Evolutionary conservation across 2,797 vertebrate genomes (phyloP).

Genomic region (Sebastes hopkinsi): DNA sequence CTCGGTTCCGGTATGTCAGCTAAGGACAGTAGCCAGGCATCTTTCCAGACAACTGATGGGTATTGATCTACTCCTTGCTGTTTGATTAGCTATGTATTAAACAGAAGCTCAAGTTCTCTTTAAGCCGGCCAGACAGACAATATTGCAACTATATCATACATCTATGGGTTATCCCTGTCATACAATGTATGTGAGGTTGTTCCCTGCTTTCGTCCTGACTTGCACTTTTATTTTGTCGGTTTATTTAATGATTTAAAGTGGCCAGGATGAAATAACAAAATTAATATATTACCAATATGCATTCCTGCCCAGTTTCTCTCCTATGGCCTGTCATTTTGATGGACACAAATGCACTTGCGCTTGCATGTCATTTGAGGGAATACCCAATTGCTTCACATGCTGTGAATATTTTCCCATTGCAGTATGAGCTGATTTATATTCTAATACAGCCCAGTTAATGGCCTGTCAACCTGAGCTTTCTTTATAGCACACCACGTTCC

Average conservation of each 20-base stretch:
- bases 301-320: background rate
- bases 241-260: constrained; percentile 5
- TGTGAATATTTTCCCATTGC: constrained; percentile 30
- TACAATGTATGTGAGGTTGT: background rate
- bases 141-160: background rate
- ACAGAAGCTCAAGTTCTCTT: constrained; percentile 25
- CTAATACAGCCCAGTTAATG: constrained; percentile 51
- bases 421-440: constrained; percentile 63
- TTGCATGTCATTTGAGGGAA: constrained; percentile 24
- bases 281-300: background rate
- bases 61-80: constrained; percentile 59
- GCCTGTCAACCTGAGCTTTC: constrained; percentile 60
- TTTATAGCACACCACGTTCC: constrained; percentile 51
- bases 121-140: background rate
- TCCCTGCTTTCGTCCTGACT: background rate
- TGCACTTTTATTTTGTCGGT: background rate
- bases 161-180: background rate
- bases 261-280: constrained; percentile 15
- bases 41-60: constrained; percentile 51
- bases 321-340: constrained; percentile 17
- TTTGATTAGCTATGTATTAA: constrained; percentile 50
- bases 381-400: constrained; percentile 23
- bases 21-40: constrained; percentile 30
- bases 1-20: constrained; percentile 44
- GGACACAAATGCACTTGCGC: constrained; percentile 8